Evolutionary conservation across 2,888 invertebrate genomes (phyloP).

Genomic region (Pedicia rivosa): DNA sequence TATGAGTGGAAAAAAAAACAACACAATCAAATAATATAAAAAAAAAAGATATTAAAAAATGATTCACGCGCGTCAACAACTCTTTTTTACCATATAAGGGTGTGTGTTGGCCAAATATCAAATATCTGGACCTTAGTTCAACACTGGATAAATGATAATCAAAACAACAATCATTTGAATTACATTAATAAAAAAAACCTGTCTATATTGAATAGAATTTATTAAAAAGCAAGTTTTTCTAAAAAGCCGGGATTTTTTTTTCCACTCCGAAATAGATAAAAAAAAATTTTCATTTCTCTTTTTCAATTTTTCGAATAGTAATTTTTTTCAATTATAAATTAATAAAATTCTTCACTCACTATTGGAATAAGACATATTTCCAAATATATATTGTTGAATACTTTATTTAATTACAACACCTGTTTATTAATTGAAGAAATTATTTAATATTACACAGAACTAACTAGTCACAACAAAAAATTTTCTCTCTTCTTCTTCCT

Average conservation of each 20-base stretch:
- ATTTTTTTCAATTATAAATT: neutral
- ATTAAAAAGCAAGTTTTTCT: neutral
- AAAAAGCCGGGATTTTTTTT: neutral
- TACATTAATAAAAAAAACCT: neutral
- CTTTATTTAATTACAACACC: neutral
- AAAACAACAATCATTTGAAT: neutral
- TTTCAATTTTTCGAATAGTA: neutral
- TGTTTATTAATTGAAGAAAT: neutral
- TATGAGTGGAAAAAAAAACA: too few relatives aligned
- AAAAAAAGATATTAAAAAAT: too few relatives aligned
- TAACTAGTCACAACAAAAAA: neutral
- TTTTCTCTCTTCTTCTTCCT: neutral
- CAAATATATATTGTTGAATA: too few relatives aligned
- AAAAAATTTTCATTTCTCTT: too few relatives aligned
- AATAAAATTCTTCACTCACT: slow-evolving; percentile 4
- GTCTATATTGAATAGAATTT: neutral
- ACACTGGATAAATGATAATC: neutral
- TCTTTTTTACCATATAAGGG: slow-evolving; percentile 10
- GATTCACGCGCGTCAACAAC: slow-evolving; percentile 9
- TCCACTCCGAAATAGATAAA: too few relatives aligned
- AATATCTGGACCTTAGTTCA: too few relatives aligned
- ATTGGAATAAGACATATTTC: slow-evolving; percentile 6
- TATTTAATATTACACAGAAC: neutral
- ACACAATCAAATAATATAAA: too few relatives aligned
- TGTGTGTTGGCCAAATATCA: too few relatives aligned